A percentile compares a stretch with the other conserved stretches of the same genome.
Conservation (phyloP, 2,113 vertebrate genomes). For the Anoplopoma fimbria region DNA sequence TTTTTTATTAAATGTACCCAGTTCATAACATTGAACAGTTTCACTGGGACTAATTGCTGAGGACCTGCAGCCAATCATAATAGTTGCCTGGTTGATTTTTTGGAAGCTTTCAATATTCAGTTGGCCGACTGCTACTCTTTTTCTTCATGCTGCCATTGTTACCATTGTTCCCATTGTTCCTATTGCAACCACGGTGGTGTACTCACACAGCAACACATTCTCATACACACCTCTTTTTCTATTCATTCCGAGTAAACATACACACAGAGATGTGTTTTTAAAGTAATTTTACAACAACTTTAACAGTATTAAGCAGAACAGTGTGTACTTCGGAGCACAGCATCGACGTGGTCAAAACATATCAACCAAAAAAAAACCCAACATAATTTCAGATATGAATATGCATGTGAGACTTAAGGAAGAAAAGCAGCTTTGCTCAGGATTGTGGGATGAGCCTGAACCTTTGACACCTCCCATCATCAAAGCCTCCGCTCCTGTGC, state of each 20-base stretch:
- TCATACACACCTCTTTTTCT: neutral
- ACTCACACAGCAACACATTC: neutral
- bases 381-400: neutral
- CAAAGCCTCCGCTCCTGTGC: constrained; percentile 65
- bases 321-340: neutral
- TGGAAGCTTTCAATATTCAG: neutral
- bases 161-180: neutral
- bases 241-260: neutral
- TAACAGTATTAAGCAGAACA: neutral
- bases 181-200: neutral
- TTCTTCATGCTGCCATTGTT: neutral
- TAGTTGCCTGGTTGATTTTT: neutral
- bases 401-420: neutral
- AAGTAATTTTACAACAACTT: neutral
- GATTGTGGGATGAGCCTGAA: constrained; percentile 44
- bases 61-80: neutral
- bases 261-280: neutral
- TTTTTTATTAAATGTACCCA: neutral
- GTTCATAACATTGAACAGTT: neutral
- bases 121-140: neutral
- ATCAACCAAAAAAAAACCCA: neutral
- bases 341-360: neutral
- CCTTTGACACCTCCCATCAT: constrained; percentile 67
- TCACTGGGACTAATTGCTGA: neutral
- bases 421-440: neutral